Base-by-base conservation (phyloP, 37 sponge, comb jelly and placozoan species). In the Aplysina aerophoba region DNA sequence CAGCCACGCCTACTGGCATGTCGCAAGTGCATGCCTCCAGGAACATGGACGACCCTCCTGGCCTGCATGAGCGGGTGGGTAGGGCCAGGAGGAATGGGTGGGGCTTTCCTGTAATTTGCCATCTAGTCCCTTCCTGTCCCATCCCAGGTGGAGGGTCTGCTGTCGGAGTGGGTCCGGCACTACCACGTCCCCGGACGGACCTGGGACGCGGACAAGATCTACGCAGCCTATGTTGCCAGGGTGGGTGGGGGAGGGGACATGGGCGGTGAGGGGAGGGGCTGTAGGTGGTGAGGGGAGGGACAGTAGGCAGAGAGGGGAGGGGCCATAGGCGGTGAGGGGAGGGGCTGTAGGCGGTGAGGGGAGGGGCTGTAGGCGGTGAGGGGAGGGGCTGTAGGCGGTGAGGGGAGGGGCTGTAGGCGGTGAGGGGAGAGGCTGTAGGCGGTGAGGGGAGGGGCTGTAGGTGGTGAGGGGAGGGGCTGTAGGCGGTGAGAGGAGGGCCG, bases 121-220 rank as follows among this genome's bases (percentile, higher is more conserved):
- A 8, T 73, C 35, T 75, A 63, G 11, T 24, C 31, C 33, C n/a
- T 22, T 33, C 20, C 24, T 27, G 24, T 78, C 19, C 22, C 19
- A 24, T 27, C 11, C 34, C 40, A 94, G 95, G 96, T 97, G 80
- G 98, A 97, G 86, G 93, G 91, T 53, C 67, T 97, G 73, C 85
- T 97, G 68, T 93, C 96, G 13, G 98, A 97, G 86, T 97, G 98
- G 98, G 98, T 97, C 34, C 84, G 98, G 0, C 90, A 90, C 58
- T 95, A 92, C 81, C 98, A 95, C 55, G 96, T 96, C 35, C 96
- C 96, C 44, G 94, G 91, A 0, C 80, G 90, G 20, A 83, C 91
- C 28, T 94, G 88, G 74, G 98, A 97, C 44, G 91, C 91, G 25
- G 98, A 97, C 75, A 91, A 91, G 85, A 59, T 95, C 15, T 95